Evolutionary conservation across 2,113 vertebrate genomes (phyloP).

Genomic region (Myiozetetes cayanensis): DNA sequence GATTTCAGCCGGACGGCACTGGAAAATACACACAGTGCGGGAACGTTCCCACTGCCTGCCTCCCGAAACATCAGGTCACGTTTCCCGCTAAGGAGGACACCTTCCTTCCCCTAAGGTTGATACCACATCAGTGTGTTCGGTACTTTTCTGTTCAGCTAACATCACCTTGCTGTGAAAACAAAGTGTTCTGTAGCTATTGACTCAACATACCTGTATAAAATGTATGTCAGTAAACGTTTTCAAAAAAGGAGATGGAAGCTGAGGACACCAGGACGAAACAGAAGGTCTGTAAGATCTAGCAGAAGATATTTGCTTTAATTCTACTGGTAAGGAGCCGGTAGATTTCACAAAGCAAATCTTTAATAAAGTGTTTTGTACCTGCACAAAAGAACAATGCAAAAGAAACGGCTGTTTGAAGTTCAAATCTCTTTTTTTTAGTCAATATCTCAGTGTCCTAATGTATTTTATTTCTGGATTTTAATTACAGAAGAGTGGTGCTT

Average conservation of each 20-base stretch:
- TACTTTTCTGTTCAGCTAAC: neutral
- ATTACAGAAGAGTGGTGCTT: neutral
- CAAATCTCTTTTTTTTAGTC: neutral
- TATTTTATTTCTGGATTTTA: neutral
- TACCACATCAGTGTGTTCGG: neutral
- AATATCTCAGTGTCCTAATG: neutral
- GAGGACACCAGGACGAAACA: neutral
- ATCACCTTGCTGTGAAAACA: neutral
- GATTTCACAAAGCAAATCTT: neutral
- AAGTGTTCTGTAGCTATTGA: neutral
- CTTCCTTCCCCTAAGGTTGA: neutral
- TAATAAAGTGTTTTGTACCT: neutral
- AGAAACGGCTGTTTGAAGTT: neutral
- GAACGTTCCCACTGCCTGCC: fast-evolving
- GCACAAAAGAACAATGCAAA: neutral
- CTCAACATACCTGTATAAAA: neutral
- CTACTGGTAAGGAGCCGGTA: neutral
- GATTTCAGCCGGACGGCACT: fast-evolving
- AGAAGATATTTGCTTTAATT: neutral
- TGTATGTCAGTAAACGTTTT: neutral
- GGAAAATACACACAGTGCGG: fast-evolving
- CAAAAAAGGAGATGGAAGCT: neutral
- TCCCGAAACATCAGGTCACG: fast-evolving
- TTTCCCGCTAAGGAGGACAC: neutral
- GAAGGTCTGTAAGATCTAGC: neutral